A percentile compares a stretch with the other conserved stretches of the same genome.
Conservation (phyloP, 2,113 vertebrate genomes). For the Pseudonaja textilis region DNA sequence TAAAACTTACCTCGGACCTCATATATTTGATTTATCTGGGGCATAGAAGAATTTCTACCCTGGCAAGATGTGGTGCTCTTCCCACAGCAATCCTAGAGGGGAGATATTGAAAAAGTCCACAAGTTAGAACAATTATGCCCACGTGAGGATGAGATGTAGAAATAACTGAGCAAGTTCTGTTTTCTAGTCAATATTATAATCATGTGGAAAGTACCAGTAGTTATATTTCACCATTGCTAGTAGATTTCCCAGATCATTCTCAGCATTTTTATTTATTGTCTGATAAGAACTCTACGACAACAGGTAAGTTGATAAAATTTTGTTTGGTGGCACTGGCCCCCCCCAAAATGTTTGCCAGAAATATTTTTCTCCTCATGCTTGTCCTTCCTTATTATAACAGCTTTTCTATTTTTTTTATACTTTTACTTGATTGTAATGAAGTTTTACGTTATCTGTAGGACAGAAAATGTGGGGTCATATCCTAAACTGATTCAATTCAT, state of each 20-base stretch:
- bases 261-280: background rate
- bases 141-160: background rate
- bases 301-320: background rate
- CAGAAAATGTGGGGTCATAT: background rate
- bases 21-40: background rate
- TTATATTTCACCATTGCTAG: background rate
- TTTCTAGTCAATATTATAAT: background rate
- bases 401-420: background rate
- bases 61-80: background rate
- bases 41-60: background rate
- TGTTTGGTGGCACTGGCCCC: background rate
- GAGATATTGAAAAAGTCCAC: background rate
- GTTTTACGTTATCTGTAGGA: background rate
- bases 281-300: background rate
- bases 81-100: background rate
- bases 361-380: background rate
- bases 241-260: background rate
- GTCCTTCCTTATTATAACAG: background rate
- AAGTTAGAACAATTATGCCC: background rate
- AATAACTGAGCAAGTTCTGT: background rate
- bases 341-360: background rate
- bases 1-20: background rate
- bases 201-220: background rate
- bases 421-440: background rate
- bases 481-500: background rate